Percentiles rank a stretch among this genome's conserved stretches.
Evolutionary conservation across 2,797 vertebrate genomes (phyloP).

Genomic region (Amniataba percoides): DNA sequence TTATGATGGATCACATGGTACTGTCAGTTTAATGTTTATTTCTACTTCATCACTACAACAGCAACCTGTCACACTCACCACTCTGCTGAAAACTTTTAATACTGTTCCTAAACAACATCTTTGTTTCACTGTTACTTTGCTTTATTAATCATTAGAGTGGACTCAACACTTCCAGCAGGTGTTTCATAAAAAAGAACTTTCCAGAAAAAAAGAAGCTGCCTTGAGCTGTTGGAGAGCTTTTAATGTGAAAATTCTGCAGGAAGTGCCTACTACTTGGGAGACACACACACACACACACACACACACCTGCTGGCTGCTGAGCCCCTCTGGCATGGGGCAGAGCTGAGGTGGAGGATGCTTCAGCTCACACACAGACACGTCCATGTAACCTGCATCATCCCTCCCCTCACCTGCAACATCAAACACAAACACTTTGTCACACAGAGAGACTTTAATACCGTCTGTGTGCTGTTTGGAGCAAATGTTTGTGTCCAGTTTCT

Average conservation of each 20-base stretch:
- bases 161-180: neutral
- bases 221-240: too few relatives aligned
- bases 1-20: neutral
- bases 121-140: neutral
- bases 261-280: neutral
- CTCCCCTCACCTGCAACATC: constrained; percentile 71
- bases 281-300: constrained; percentile 35
- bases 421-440: constrained; percentile 7
- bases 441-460: neutral
- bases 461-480: neutral
- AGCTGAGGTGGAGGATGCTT: constrained; percentile 90
- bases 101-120: neutral
- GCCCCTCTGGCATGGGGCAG: constrained; percentile 90
- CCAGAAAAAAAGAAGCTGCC: too few relatives aligned
- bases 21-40: too few relatives aligned
- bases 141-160: neutral
- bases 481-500: too few relatives aligned
- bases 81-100: too few relatives aligned
- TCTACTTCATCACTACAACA: too few relatives aligned
- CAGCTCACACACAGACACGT: constrained; percentile 86
- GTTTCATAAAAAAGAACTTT: neutral
- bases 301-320: constrained; percentile 90
- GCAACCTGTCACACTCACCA: too few relatives aligned
- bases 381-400: constrained; percentile 81
- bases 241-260: too few relatives aligned